These are phyloP conservation scores for Magallana ariakensis DNA, from an alignment of 1,140 invertebrate genomes.

Conservation along the genomic window DNA sequence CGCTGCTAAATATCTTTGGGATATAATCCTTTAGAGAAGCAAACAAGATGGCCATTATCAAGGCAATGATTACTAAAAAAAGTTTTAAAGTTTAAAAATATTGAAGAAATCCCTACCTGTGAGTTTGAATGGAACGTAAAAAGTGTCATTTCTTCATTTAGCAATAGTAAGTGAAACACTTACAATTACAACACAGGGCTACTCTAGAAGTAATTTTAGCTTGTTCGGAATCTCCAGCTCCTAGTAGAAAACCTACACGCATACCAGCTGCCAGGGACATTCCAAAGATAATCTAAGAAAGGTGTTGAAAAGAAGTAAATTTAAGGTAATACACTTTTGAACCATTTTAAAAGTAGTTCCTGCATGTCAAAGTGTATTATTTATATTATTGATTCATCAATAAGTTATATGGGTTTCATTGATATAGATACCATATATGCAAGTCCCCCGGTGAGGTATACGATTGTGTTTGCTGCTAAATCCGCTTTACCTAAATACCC, in stretches of 20 bases:
- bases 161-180: neutral
- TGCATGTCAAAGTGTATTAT: no score
- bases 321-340: no score
- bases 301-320: no score
- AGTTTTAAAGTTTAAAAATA: no score
- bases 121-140: no score
- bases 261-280: neutral
- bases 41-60: neutral
- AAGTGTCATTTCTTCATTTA: no score
- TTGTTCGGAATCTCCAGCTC: neutral
- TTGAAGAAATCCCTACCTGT: no score
- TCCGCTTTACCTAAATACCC: neutral
- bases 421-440: neutral
- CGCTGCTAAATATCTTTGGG: neutral
- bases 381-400: no score
- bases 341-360: no score
- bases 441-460: neutral
- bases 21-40: neutral
- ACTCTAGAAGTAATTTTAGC: neutral
- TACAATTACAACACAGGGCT: neutral
- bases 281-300: neutral
- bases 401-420: no score
- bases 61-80: neutral
- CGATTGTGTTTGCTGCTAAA: constrained; percentile 5
- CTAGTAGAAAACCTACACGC: neutral